Conservation (phyloP, 2,888 invertebrate species). For the Macrophya alboannulata region DNA sequence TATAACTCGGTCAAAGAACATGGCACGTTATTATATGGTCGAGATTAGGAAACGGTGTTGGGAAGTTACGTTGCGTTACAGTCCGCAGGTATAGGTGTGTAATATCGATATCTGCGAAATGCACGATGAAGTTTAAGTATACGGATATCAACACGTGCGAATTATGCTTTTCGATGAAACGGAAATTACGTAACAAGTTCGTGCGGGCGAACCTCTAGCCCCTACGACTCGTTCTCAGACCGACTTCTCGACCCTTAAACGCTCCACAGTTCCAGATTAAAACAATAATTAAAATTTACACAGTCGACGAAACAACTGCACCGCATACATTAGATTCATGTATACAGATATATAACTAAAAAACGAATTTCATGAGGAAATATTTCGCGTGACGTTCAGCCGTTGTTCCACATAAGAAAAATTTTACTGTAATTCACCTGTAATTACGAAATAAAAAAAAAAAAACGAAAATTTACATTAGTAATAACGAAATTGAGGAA, state of each 20-base stretch:
- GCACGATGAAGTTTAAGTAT: not conserved
- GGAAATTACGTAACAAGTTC: too few relatives aligned
- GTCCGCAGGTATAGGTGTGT: not conserved
- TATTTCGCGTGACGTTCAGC: not conserved
- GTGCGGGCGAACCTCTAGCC: too few relatives aligned
- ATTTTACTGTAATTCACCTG: not conserved
- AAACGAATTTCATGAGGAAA: too few relatives aligned
- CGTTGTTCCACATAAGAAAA: not conserved
- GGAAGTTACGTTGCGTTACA: not conserved
- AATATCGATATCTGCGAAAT: not conserved
- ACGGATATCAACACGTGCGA: not conserved
- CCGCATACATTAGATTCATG: too few relatives aligned
- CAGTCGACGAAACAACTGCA: too few relatives aligned
- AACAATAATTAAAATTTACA: not conserved
- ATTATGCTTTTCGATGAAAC: not conserved
- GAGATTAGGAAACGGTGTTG: not conserved
- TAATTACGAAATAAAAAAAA: not conserved
- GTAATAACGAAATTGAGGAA: not conserved
- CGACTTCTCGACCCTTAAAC: not conserved
- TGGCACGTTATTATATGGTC: slow-evolving; percentile 6
- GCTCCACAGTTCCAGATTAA: not conserved
- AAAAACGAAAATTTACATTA: not conserved
- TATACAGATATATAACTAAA: too few relatives aligned
- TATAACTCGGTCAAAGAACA: not conserved
- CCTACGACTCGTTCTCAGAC: not conserved